Evolutionary conservation across 2,888 invertebrate species (phyloP).

Genomic region (Diarsia mendica): DNA sequence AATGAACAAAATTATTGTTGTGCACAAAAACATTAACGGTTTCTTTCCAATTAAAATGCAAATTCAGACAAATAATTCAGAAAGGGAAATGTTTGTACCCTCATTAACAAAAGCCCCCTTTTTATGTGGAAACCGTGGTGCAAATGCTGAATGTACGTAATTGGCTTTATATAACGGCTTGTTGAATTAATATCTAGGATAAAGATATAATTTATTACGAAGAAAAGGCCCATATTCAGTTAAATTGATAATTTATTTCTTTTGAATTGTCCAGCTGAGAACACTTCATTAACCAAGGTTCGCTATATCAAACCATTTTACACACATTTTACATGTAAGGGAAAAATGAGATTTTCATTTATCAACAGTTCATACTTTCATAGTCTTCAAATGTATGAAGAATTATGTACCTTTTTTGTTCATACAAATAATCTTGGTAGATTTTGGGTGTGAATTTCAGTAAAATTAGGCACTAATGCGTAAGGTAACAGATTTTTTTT

Average conservation of each 20-base stretch:
- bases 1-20: constrained; percentile 60
- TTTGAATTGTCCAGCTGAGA: constrained; percentile 52
- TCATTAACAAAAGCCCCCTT: constrained; percentile 79
- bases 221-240: constrained; percentile 63
- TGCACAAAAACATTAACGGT: constrained; percentile 72
- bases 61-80: constrained; percentile 82
- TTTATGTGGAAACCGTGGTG: constrained; percentile 73
- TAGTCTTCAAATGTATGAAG: not conserved
- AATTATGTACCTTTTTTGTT: not conserved
- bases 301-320: constrained; percentile 15
- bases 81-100: constrained; percentile 80
- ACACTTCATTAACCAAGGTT: constrained; percentile 47
- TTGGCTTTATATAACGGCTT: constrained; percentile 76
- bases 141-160: constrained; percentile 79
- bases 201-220: constrained; percentile 66
- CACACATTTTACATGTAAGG: not conserved
- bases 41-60: constrained; percentile 84
- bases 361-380: not conserved
- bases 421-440: not conserved
- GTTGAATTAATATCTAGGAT: constrained; percentile 74
- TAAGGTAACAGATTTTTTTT: not conserved
- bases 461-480: not conserved
- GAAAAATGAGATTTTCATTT: not conserved
- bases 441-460: not conserved
- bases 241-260: constrained; percentile 60